Base-by-base conservation (phyloP, 2,888 invertebrate genomes). In the Erebia epiphron region DNA sequence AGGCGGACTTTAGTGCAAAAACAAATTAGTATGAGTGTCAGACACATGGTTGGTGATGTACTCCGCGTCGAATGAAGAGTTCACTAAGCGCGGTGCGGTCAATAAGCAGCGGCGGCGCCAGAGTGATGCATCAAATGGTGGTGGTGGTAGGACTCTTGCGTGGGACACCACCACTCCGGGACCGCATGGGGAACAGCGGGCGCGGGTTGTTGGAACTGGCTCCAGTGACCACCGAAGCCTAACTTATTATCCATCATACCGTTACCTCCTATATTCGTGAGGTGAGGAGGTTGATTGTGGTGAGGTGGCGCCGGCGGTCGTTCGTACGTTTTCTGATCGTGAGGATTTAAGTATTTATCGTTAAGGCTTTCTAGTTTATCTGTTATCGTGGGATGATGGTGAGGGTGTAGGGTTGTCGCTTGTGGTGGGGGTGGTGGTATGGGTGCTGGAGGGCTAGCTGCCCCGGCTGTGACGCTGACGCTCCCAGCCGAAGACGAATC, bases 401-500 rank as follows among this genome's bases (percentile, higher is more conserved):
- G 90, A 1, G 84, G 86, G 75, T 90, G 88, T 75, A 90, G 87
- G 0, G 83, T 77, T 0, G 83, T 89, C 82, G 79, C 89, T 83
- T 89, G 88, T 82, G 81, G 88, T 82, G 91, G 85, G 0, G 86
- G 92, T 7, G 86, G 89, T 71, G 83, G 91, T 75, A 79, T 85
- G 67, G 83, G 94, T 72, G 86, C 89, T 72, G 90, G 93, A 16
- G 94, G 95, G 83, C 94, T 95, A 75, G 93, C 94, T 68, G 94
- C 95, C 77, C 91, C 95, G 79, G 87, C 95, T 43, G 95, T 95
- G 64, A 96, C 96, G 77, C 96, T 96, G 79, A 96, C 95, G 83
- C 96, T 96, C 74, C 96, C 96, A 68, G 96, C 96, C 1, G 96
- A 96, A 70, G 97, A 96, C 75, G 97, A 97, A 85, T 97, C 97